These are phyloP conservation scores for Heliconius eleuchia DNA, from an alignment of 1,140 invertebrate species.

Conservation along the genomic window DNA sequence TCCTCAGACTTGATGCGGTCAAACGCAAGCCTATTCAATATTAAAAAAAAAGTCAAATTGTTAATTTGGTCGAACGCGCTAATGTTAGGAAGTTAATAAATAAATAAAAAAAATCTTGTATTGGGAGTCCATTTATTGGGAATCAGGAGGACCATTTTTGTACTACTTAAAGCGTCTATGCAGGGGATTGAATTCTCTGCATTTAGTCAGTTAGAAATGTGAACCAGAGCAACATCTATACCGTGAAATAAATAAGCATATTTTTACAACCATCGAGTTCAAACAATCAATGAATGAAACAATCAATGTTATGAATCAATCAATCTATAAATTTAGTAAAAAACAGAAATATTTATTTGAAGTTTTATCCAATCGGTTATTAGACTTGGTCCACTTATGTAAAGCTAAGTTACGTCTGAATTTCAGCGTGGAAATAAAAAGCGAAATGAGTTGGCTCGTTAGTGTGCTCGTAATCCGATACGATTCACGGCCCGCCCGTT, in stretches of 20 bases:
- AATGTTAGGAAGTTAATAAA: too few relatives aligned
- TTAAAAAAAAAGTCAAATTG: too few relatives aligned
- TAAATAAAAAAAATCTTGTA: too few relatives aligned
- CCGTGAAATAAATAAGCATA: neutral
- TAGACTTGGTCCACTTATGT: constrained; percentile 4
- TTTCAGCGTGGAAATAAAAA: constrained; percentile 18
- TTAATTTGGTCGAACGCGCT: too few relatives aligned
- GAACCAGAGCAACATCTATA: neutral
- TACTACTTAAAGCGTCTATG: too few relatives aligned
- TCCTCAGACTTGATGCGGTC: too few relatives aligned
- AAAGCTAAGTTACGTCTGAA: constrained; percentile 17
- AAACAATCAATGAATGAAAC: neutral
- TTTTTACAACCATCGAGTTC: neutral
- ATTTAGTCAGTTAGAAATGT: too few relatives aligned
- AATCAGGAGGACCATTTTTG: too few relatives aligned
- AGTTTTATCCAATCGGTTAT: neutral
- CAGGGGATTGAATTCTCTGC: neutral
- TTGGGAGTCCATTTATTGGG: too few relatives aligned
- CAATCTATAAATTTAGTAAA: neutral
- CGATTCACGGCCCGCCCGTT: constrained; percentile 10
- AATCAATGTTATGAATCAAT: neutral
- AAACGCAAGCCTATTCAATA: too few relatives aligned
- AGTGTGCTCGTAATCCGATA: constrained; percentile 15
- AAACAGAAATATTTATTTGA: neutral
- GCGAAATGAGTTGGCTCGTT: constrained; percentile 20